These are phyloP conservation scores for Himalopsyche anomala DNA, from an alignment of 2,888 invertebrate species.

Conservation along the genomic window DNA sequence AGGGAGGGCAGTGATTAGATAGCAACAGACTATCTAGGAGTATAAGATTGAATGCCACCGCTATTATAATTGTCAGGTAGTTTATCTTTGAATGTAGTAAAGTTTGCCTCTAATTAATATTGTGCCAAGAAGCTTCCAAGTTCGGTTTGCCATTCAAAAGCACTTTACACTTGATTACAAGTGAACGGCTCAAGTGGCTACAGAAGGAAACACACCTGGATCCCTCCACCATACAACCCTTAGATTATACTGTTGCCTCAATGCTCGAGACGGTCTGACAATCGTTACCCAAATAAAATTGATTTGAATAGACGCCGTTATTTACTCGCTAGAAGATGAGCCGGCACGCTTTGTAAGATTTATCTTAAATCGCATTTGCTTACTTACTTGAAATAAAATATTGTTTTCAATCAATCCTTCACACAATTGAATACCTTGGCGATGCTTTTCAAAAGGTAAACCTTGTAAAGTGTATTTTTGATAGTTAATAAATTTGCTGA, in stretches of 20 bases:
- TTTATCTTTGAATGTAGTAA: conserved; percentile 1
- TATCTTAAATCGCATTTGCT: background rate
- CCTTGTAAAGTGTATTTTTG: too few relatives aligned
- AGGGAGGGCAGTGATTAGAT: too few relatives aligned
- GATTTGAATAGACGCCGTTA: background rate
- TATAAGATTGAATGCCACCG: background rate
- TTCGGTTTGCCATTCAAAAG: conserved; percentile 4
- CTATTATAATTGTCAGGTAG: background rate
- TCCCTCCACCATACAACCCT: background rate
- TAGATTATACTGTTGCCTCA: too few relatives aligned
- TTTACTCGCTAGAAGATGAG: background rate
- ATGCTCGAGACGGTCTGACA: background rate
- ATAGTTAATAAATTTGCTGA: too few relatives aligned
- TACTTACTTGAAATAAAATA: too few relatives aligned
- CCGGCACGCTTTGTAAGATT: background rate
- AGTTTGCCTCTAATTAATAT: background rate
- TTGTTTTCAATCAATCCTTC: too few relatives aligned
- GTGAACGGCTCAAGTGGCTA: background rate
- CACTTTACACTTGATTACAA: conserved; percentile 30
- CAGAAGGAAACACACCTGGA: conserved; percentile 29
- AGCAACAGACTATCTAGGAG: too few relatives aligned
- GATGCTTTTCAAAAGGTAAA: too few relatives aligned
- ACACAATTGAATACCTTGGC: too few relatives aligned
- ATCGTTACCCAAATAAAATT: conserved; percentile 25
- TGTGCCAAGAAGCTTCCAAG: background rate